Conservation (phyloP, 1,140 invertebrate species). For the Spodoptera frugiperda region DNA sequence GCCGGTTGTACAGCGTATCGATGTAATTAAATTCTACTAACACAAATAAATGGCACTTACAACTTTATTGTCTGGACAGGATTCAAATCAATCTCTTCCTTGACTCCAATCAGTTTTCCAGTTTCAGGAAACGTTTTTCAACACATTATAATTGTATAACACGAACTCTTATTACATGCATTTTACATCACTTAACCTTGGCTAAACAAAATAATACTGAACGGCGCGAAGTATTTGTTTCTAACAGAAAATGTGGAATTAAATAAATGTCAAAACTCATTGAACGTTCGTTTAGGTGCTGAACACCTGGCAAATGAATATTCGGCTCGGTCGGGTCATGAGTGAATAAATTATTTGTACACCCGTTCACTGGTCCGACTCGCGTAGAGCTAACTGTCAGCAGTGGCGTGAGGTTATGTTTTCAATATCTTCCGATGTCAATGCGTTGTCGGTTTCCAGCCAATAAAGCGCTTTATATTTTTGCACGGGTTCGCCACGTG, state of each 20-base stretch:
- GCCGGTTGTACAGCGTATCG: background rate
- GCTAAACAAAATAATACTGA: slow-evolving; percentile 30
- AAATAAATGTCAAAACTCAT: slow-evolving; percentile 16
- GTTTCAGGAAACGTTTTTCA: slow-evolving; percentile 14
- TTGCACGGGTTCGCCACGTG: background rate
- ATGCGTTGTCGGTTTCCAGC: slow-evolving; percentile 13
- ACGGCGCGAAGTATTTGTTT: background rate
- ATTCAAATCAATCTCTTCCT: background rate
- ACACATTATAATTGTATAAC: slow-evolving; percentile 29
- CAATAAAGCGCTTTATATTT: slow-evolving; percentile 33
- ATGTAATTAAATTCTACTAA: background rate
- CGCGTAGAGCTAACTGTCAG: slow-evolving; percentile 37
- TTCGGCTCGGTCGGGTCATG: slow-evolving; percentile 15
- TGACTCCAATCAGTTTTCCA: slow-evolving; percentile 9
- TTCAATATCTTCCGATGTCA: slow-evolving; percentile 41
- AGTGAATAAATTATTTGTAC: slow-evolving; percentile 3
- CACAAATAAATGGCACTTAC: slow-evolving; percentile 13
- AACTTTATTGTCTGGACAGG: background rate
- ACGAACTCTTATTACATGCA: slow-evolving; percentile 21
- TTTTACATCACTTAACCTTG: slow-evolving; percentile 43
- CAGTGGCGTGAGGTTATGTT: slow-evolving; percentile 50
- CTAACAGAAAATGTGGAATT: background rate
- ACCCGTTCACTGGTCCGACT: slow-evolving; percentile 6
- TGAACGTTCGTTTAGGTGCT: slow-evolving; percentile 8
- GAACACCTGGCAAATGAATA: slow-evolving; percentile 27